Percentiles rank a stretch among this genome's conserved stretches.
Evolutionary conservation across 2,888 invertebrate species (phyloP).

Genomic region (Stenoptilia bipunctidactyla): DNA sequence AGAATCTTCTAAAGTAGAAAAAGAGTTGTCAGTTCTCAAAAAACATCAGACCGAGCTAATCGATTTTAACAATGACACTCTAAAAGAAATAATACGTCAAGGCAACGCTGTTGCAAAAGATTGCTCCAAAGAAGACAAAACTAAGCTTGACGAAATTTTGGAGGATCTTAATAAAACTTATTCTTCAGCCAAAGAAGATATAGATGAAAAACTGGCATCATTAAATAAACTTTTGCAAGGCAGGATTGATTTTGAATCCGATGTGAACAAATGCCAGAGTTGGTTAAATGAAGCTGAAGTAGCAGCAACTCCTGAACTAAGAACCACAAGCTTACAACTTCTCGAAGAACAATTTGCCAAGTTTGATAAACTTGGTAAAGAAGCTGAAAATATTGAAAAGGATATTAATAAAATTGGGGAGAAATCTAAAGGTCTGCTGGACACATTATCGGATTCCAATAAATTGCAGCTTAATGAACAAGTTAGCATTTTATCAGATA

Average conservation of each 20-base stretch:
- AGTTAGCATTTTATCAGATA: constrained; percentile 82
- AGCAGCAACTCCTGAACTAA: constrained; percentile 83
- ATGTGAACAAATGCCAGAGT: constrained; percentile 83
- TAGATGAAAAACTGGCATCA: constrained; percentile 78
- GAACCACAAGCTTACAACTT: constrained; percentile 84
- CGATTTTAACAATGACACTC: constrained; percentile 80
- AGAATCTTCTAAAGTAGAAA: constrained; percentile 85
- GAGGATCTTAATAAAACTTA: constrained; percentile 80
- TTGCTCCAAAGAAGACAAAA: constrained; percentile 79
- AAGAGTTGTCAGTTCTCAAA: constrained; percentile 82
- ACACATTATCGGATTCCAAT: constrained; percentile 87
- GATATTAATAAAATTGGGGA: constrained; percentile 82
- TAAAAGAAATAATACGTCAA: constrained; percentile 82
- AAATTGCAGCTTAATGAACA: constrained; percentile 86
- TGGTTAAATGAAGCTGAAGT: constrained; percentile 95
- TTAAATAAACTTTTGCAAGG: constrained; percentile 81
- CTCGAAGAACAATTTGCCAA: constrained; percentile 90
- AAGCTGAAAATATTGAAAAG: constrained; percentile 78
- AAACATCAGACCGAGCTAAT: constrained; percentile 82
- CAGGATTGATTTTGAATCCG: constrained; percentile 85
- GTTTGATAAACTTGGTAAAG: constrained; percentile 83
- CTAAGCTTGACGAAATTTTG: constrained; percentile 74
- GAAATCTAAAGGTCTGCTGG: constrained; percentile 83
- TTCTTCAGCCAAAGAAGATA: constrained; percentile 78
- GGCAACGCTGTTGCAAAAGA: constrained; percentile 84